Percentiles rank a stretch among this genome's conserved stretches.
Evolutionary conservation across 1,140 invertebrate species (phyloP).

Genomic region (Cotesia typhae): DNA sequence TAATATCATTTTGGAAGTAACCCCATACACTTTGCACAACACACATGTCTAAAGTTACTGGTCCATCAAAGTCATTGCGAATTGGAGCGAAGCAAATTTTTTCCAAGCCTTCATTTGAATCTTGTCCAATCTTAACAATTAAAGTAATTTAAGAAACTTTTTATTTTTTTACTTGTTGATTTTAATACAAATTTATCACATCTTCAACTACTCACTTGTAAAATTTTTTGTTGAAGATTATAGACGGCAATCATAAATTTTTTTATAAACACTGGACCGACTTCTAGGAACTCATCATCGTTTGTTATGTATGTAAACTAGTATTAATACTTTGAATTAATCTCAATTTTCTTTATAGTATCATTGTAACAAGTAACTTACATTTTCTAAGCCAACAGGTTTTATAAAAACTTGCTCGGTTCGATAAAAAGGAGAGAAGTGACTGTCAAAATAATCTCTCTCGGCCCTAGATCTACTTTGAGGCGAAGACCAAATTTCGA

Average conservation of each 20-base stretch:
- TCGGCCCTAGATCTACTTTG: slow-evolving; percentile 78
- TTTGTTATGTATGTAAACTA: slow-evolving; percentile 45
- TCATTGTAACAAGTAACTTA: slow-evolving; percentile 53
- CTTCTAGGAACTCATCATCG: slow-evolving; percentile 52
- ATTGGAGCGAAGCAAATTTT: slow-evolving; percentile 88
- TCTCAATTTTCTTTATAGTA: neutral
- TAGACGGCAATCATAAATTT: slow-evolving; percentile 75
- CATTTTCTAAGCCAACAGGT: slow-evolving; percentile 55
- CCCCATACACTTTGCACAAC: slow-evolving; percentile 82
- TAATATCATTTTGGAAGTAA: slow-evolving; percentile 77
- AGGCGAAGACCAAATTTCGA: slow-evolving; percentile 89
- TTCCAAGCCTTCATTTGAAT: slow-evolving; percentile 68
- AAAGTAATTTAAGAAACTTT: neutral
- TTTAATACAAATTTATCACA: too few relatives aligned
- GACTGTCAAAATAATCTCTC: slow-evolving; percentile 83
- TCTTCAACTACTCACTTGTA: slow-evolving; percentile 52
- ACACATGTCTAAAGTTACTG: slow-evolving; percentile 71
- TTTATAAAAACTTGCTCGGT: slow-evolving; percentile 86
- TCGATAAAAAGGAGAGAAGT: slow-evolving; percentile 91
- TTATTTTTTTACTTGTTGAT: slow-evolving; percentile 9
- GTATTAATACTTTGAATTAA: neutral
- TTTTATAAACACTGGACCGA: slow-evolving; percentile 76
- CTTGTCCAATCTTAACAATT: slow-evolving; percentile 54
- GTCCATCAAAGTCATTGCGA: slow-evolving; percentile 70
- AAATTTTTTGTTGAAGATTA: slow-evolving; percentile 71